These are phyloP conservation scores for Drosophila prolongata DNA, from an alignment of 2,888 invertebrate species.

Conservation along the genomic window DNA sequence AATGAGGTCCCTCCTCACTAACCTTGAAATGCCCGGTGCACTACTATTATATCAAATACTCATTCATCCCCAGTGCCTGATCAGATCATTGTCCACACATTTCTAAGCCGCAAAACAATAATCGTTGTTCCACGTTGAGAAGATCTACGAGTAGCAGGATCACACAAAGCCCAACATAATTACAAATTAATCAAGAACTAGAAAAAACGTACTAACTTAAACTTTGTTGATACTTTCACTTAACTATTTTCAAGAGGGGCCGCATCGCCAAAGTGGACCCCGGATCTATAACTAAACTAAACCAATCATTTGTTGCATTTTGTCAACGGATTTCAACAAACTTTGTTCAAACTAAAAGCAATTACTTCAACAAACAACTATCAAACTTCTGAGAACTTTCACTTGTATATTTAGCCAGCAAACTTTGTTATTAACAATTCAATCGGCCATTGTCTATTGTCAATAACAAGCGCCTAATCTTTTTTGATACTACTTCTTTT, in stretches of 20 bases:
- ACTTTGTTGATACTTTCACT: constrained; percentile 41
- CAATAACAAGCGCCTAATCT: constrained; percentile 63
- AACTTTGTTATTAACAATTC: constrained; percentile 43
- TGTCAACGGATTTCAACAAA: constrained; percentile 73
- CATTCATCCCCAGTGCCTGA: constrained; percentile 13
- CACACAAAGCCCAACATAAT: constrained; percentile 38
- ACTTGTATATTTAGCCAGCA: constrained; percentile 51
- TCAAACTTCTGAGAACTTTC: constrained; percentile 52
- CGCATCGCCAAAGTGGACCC: neutral
- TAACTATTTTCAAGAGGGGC: constrained; percentile 38
- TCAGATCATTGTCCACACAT: constrained; percentile 19
- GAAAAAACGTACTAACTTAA: constrained; percentile 16
- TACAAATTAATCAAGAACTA: constrained; percentile 4
- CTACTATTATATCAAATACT: constrained; percentile 4
- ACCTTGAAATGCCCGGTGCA: constrained; percentile 9
- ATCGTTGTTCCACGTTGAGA: constrained; percentile 43
- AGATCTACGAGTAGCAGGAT: constrained; percentile 28
- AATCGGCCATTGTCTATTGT: constrained; percentile 45
- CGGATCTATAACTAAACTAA: constrained; percentile 44
- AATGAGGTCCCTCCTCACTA: constrained; percentile 23
- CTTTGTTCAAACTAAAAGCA: constrained; percentile 80
- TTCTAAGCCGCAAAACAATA: constrained; percentile 10
- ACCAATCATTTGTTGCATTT: constrained; percentile 70
- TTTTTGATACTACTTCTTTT: constrained; percentile 81
- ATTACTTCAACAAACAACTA: constrained; percentile 68